Conservation (phyloP, 2,113 vertebrate genomes). For the Pycnonotus jocosus region DNA sequence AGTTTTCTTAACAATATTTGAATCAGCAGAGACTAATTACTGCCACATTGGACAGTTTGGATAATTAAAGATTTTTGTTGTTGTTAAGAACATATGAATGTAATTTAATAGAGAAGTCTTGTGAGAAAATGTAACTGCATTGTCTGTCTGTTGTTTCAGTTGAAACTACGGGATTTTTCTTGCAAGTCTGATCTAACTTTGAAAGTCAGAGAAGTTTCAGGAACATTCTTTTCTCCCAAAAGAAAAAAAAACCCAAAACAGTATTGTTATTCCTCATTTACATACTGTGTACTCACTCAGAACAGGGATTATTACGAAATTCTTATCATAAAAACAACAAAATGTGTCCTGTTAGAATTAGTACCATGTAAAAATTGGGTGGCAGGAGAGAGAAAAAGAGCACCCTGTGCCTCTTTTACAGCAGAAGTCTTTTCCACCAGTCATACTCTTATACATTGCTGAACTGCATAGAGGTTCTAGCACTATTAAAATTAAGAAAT, state of each 20-base stretch:
- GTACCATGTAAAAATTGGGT: not conserved
- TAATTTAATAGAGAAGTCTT: slow-evolving; percentile 49
- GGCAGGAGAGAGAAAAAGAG: not conserved
- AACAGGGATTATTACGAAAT: not conserved
- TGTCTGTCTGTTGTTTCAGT: slow-evolving; percentile 34
- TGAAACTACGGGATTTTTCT: not conserved
- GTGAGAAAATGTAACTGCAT: slow-evolving; percentile 37
- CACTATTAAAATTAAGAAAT: not conserved
- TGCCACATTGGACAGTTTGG: slow-evolving; percentile 45
- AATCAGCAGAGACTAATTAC: slow-evolving; percentile 21
- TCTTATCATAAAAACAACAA: not conserved
- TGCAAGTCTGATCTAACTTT: not conserved
- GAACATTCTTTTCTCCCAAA: not conserved
- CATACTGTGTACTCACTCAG: not conserved
- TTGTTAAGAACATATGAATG: slow-evolving; percentile 47
- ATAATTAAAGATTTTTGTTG: slow-evolving; percentile 47
- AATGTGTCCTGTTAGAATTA: not conserved
- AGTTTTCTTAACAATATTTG: not conserved
- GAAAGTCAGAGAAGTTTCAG: not conserved
- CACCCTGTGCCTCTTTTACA: not conserved
- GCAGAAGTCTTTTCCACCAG: not conserved
- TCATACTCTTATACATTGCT: not conserved
- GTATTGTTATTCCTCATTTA: not conserved
- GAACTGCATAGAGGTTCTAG: not conserved
- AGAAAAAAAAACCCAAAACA: not conserved